Base-by-base conservation (phyloP, 2,888 invertebrate species). In the Epirrita christyi region DNA sequence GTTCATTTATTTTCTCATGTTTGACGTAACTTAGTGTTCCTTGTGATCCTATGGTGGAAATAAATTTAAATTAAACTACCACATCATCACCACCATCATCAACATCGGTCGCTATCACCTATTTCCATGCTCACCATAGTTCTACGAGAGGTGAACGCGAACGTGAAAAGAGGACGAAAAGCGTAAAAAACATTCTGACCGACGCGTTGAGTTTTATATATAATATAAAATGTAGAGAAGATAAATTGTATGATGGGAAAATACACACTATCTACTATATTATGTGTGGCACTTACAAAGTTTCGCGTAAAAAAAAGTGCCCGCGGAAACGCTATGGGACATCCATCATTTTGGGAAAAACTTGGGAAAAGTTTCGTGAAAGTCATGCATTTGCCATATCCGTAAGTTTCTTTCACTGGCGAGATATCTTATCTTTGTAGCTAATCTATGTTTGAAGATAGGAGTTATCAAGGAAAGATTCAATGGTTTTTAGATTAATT, bases 321-420 rank as follows among this genome's bases (percentile, higher is more conserved):
- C 44, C 48, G 28, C 62, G 55, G 62, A 56, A 54, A 42, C 21
- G 54, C 45, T 59, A 67, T 62, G 59, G 56, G 49, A 15, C 55
- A 53, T 58, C 58, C 64, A 67, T 67, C 67, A 67, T 65, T 54
- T 60, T 53, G 40, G 59, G 55, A 51, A 32, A 49, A 64, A 63
- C 58, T 63, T 53, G 55, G n/a, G 49, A 34, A 44, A 59, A 63
- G 45, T 59, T 67, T 49, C 40, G 28, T 8, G 59, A 64, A 60
- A 67, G 67, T 63, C 67, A 67, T 62, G 58, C 64, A 63, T 65
- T 63, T 59, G 46, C 57, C 55, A 55, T 64, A 56, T 55, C 37
- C 43, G 50, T 11, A 61, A 64, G 47, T 59, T 61, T 55, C 41
- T 52, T 54, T 29, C 40, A 40, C 44, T 57, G 50, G 4, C 21